Conservation (phyloP, 2,888 invertebrate species). For the Nineta flava region DNA sequence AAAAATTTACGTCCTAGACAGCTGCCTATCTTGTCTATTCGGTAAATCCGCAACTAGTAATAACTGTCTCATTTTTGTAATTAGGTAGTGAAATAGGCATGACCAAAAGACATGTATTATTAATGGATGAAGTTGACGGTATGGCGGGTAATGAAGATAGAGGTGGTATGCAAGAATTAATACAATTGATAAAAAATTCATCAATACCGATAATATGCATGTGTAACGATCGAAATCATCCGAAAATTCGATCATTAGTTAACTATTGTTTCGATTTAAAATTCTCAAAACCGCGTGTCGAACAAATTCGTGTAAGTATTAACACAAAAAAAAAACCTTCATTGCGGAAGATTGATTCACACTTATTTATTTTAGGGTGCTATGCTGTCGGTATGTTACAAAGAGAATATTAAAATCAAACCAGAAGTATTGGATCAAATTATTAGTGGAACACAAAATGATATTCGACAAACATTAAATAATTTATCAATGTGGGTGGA, state of each 20-base stretch:
- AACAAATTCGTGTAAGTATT: conserved; percentile 67
- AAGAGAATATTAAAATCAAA: conserved; percentile 70
- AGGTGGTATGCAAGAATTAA: conserved; percentile 91
- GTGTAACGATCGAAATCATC: conserved; percentile 92
- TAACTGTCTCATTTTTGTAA: too few relatives aligned
- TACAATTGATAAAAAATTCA: conserved; percentile 73
- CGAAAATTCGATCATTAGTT: conserved; percentile 80
- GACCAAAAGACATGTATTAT: conserved; percentile 67
- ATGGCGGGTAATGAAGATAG: conserved; percentile 99
- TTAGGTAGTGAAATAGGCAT: conserved; percentile 12
- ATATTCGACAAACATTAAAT: conserved; percentile 86
- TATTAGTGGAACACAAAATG: conserved; percentile 76
- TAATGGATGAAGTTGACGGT: conserved; percentile 99
- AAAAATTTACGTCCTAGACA: too few relatives aligned
- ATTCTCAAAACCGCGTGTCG: conserved; percentile 69
- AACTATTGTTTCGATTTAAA: conserved; percentile 89
- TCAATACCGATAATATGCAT: conserved; percentile 88
- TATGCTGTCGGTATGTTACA: conserved; percentile 80
- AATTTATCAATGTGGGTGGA: conserved; percentile 70
- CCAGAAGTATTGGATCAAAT: conserved; percentile 66
- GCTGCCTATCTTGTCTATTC: too few relatives aligned
- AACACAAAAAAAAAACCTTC: neutral
- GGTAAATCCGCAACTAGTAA: too few relatives aligned
- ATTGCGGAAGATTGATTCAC: neutral
- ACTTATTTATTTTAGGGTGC: conserved; percentile 44